These are phyloP conservation scores for Cynodonichthys magdalenae DNA, from an alignment of 2,797 vertebrate genomes.

Conservation along the genomic window DNA sequence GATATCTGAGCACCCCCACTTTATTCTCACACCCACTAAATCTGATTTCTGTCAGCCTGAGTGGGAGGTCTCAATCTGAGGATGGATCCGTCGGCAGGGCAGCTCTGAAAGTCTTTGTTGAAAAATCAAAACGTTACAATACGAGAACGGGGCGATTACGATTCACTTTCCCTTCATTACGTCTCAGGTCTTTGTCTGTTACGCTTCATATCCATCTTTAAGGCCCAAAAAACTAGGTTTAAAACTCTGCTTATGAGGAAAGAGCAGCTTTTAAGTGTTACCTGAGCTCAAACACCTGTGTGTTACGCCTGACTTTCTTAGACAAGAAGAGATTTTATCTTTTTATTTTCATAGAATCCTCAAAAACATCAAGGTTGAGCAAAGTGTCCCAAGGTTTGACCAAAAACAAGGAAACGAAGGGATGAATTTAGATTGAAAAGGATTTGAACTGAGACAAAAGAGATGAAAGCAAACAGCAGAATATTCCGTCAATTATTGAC, in stretches of 20 bases:
- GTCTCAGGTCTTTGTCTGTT: neutral
- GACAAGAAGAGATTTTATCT: no score
- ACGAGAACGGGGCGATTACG: neutral
- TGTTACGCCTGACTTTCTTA: no score
- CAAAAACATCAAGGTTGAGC: no score
- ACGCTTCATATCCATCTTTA: neutral
- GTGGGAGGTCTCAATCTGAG: slow-evolving; percentile 44
- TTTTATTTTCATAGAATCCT: no score
- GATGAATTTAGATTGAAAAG: slow-evolving; percentile 26
- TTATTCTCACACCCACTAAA: slow-evolving; percentile 48
- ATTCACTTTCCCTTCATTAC: slow-evolving; percentile 15
- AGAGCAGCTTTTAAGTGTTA: no score
- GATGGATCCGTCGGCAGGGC: slow-evolving; percentile 37
- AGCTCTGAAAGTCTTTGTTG: slow-evolving; percentile 2
- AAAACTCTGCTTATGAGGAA: no score
- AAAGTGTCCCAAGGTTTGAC: no score
- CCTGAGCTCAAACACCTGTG: no score
- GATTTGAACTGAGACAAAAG: slow-evolving; percentile 24
- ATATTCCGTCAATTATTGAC: slow-evolving; percentile 48
- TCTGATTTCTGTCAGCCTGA: slow-evolving; percentile 44
- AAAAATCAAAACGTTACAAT: slow-evolving; percentile 4
- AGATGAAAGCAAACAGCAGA: slow-evolving; percentile 42
- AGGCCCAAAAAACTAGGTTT: neutral
- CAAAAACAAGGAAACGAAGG: neutral
- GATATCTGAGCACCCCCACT: slow-evolving; percentile 54